These are phyloP conservation scores for Heterotis niloticus DNA, from an alignment of 2,113 vertebrate species.

Conservation along the genomic window DNA sequence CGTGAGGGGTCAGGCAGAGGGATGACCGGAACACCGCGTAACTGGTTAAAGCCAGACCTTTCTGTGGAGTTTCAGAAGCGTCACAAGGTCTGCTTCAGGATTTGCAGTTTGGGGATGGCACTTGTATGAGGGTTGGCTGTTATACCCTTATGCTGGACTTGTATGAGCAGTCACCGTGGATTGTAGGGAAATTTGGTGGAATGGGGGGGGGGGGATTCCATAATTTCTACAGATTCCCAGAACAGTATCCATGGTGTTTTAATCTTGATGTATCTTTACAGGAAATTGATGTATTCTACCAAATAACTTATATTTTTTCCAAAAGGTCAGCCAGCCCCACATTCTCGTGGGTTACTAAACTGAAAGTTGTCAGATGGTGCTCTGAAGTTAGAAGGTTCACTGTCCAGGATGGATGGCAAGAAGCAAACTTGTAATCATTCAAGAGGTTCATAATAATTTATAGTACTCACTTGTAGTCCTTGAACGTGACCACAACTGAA, in stretches of 20 bases:
- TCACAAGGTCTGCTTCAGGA: no score
- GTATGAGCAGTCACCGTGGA: neutral
- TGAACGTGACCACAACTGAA: neutral
- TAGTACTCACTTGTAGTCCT: conserved; percentile 4
- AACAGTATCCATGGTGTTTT: no score
- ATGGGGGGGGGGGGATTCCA: neutral
- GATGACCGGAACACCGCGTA: no score
- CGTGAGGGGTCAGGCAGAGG: neutral
- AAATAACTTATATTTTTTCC: neutral
- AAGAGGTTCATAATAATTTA: conserved; percentile 13
- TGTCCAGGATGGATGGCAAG: conserved; percentile 1
- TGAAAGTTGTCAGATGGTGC: neutral
- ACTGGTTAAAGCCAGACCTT: no score
- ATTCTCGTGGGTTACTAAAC: neutral
- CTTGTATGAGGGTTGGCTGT: no score
- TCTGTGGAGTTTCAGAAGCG: no score
- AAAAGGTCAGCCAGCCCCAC: neutral
- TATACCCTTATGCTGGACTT: neutral
- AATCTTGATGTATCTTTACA: neutral
- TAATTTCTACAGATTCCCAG: neutral
- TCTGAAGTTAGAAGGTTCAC: neutral
- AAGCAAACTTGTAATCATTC: neutral
- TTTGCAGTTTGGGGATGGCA: no score
- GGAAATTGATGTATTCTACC: neutral
- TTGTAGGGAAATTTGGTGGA: neutral